Conservation (phyloP, 1,140 invertebrate species). For the Heterodera carotae region DNA sequence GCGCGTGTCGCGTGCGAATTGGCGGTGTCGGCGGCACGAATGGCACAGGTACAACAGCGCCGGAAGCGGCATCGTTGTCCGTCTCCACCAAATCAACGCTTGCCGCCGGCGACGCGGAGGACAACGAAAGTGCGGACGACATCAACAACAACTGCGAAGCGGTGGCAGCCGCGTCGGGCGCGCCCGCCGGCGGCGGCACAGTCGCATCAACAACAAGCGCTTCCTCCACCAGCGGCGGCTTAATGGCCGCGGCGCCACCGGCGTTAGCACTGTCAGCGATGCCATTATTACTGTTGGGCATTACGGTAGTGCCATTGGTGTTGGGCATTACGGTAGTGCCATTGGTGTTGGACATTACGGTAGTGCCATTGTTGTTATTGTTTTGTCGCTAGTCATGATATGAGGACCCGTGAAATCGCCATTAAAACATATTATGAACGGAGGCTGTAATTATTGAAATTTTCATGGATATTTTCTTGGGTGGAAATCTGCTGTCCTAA, state of each 20-base stretch:
- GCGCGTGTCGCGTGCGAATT: background rate
- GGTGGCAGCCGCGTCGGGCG: background rate
- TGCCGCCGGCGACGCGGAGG: constrained; percentile 9
- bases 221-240: background rate
- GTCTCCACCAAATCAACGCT: background rate
- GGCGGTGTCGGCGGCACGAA: constrained; percentile 1
- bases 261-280: background rate
- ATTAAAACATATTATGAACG: no score
- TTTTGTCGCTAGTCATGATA: no score
- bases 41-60: no score
- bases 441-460: no score
- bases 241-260: no score
- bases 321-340: background rate
- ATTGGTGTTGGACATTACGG: background rate
- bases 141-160: no score
- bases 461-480: no score
- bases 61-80: background rate
- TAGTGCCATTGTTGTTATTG: background rate
- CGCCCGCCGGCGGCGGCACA: no score
- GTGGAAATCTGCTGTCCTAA: no score
- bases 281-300: background rate
- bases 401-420: background rate
- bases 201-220: background rate
- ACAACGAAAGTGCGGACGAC: background rate
- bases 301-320: background rate